Percentiles rank a stretch among this genome's conserved stretches.
These are phyloP conservation scores for cattle (Bos taurus) DNA, from an alignment of 2,113 vertebrate species.

Conservation along the genomic window ARS-UCD2.0 NC_037348.1:11465501-11466000, in stretches of 20 bases:
- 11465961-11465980: background rate
- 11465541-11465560: constrained; percentile 72
- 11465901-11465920: background rate
- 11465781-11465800: constrained; percentile 44
- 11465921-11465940: background rate
- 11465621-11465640: constrained; percentile 65
- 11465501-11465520: too few relatives aligned
- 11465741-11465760: constrained; percentile 78
- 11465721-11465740: constrained; percentile 81
- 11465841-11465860: background rate
- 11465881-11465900: background rate
- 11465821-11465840: constrained; percentile 19
- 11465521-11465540: too few relatives aligned
- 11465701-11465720: constrained; percentile 76
- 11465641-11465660: constrained; percentile 79
- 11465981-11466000: background rate
- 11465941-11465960: background rate
- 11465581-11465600: constrained; percentile 70
- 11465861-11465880: background rate
- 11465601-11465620: constrained; percentile 65
- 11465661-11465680: constrained; percentile 84
- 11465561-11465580: constrained; percentile 78
- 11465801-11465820: constrained; percentile 39
- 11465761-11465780: constrained; percentile 20
- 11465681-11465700: constrained; percentile 75